Evolutionary conservation across 1,140 invertebrate species (phyloP).

Genomic region (Lysiphlebus fabarum): DNA sequence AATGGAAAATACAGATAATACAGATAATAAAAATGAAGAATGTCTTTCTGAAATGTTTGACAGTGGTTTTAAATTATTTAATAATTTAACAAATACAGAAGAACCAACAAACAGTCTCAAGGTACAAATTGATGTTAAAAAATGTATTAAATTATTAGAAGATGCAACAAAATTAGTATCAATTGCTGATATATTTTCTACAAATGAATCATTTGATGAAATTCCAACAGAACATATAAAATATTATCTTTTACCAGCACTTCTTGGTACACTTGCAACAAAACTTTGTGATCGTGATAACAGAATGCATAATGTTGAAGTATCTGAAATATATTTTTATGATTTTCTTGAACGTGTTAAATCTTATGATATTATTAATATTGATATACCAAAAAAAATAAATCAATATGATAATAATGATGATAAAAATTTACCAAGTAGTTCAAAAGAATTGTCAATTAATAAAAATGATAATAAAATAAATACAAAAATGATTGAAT

Average conservation of each 20-base stretch:
- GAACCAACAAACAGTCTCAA: constrained; percentile 61
- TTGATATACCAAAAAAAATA: constrained; percentile 54
- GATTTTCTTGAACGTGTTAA: constrained; percentile 79
- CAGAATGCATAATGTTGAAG: constrained; percentile 66
- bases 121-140: constrained; percentile 67
- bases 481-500: constrained; percentile 41
- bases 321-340: constrained; percentile 79
- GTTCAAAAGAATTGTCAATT: constrained; percentile 3
- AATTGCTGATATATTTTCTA: constrained; percentile 76
- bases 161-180: constrained; percentile 76
- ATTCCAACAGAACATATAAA: constrained; percentile 80
- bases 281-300: constrained; percentile 64
- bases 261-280: constrained; percentile 73
- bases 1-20: constrained; percentile 17
- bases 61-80: constrained; percentile 59
- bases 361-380: constrained; percentile 71
- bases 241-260: constrained; percentile 77
- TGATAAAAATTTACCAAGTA: background rate
- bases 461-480: constrained; percentile 24
- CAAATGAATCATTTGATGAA: constrained; percentile 85
- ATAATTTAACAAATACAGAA: constrained; percentile 56
- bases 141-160: constrained; percentile 71
- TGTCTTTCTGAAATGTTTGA: constrained; percentile 60
- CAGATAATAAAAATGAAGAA: constrained; percentile 22
- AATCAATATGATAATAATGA: constrained; percentile 29